Conservation (phyloP, 2,797 vertebrate genomes). For the Phalanger gymnotis region DNA sequence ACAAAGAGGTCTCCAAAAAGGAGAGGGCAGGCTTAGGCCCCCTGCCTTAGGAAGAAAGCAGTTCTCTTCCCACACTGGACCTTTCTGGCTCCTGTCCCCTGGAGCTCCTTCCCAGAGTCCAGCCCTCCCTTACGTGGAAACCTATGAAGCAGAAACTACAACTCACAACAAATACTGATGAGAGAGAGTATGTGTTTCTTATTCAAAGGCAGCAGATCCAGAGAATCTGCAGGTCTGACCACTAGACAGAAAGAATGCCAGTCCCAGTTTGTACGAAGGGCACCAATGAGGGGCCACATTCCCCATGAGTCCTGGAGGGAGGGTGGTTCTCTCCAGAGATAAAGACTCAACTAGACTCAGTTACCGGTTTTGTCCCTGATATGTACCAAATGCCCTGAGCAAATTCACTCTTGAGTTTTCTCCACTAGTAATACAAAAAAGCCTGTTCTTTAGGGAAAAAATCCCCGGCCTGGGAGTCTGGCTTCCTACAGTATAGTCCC, state of each 20-base stretch:
- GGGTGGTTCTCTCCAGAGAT: not conserved
- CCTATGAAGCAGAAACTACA: not conserved
- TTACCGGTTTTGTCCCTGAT: not conserved
- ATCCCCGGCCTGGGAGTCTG: not conserved
- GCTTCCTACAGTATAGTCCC: not conserved
- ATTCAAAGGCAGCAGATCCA: not conserved
- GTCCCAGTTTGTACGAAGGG: no score
- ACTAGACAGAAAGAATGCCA: not conserved
- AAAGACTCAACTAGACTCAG: not conserved
- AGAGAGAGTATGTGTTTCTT: not conserved
- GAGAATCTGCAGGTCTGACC: not conserved
- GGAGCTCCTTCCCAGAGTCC: not conserved
- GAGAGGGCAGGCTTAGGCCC: conserved; percentile 12
- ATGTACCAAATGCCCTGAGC: not conserved
- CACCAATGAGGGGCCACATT: not conserved
- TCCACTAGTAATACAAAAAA: not conserved
- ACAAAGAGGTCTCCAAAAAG: not conserved
- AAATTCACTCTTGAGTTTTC: not conserved
- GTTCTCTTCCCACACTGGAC: not conserved
- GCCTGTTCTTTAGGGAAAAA: not conserved
- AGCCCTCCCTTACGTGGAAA: not conserved
- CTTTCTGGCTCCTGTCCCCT: not conserved
- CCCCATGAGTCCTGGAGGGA: not conserved
- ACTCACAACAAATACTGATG: not conserved
- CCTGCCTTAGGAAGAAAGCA: not conserved